These are phyloP conservation scores for Thomomys bottae DNA, from an alignment of 2,113 vertebrate species.

Conservation along the genomic window DNA sequence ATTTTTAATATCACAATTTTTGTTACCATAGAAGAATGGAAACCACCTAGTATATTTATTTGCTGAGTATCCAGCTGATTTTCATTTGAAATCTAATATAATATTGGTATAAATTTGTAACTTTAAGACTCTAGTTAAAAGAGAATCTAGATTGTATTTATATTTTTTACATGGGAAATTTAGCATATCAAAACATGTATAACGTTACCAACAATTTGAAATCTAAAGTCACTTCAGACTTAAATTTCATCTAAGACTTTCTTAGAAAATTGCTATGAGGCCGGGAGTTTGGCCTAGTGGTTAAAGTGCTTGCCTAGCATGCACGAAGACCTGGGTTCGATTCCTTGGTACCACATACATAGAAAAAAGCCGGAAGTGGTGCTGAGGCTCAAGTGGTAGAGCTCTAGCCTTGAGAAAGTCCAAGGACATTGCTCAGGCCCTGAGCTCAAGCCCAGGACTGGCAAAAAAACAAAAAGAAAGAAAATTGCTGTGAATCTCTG, in stretches of 20 bases:
- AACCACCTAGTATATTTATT: not conserved
- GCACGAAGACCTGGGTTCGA: no score
- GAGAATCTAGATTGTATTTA: not conserved
- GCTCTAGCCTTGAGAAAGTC: no score
- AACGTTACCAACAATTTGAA: not conserved
- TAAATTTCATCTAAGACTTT: not conserved
- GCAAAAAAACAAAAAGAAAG: no score
- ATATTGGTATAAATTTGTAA: not conserved
- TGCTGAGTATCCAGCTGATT: constrained; percentile 17
- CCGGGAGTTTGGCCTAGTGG: no score
- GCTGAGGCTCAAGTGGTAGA: no score
- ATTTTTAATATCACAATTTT: constrained; percentile 15
- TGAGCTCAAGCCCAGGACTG: no score
- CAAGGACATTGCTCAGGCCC: no score
- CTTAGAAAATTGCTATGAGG: not conserved
- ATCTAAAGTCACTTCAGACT: not conserved
- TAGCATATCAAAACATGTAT: not conserved
- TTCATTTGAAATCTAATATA: constrained; percentile 14
- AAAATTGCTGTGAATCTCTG: not conserved
- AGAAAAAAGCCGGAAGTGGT: no score
- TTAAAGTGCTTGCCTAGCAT: no score
- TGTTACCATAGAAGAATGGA: not conserved
- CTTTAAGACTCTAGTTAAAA: not conserved
- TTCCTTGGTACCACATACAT: no score
- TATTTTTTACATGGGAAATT: not conserved